Evolutionary conservation across 2,888 invertebrate genomes (phyloP).

Genomic region (Pandemis cinnamomeana): DNA sequence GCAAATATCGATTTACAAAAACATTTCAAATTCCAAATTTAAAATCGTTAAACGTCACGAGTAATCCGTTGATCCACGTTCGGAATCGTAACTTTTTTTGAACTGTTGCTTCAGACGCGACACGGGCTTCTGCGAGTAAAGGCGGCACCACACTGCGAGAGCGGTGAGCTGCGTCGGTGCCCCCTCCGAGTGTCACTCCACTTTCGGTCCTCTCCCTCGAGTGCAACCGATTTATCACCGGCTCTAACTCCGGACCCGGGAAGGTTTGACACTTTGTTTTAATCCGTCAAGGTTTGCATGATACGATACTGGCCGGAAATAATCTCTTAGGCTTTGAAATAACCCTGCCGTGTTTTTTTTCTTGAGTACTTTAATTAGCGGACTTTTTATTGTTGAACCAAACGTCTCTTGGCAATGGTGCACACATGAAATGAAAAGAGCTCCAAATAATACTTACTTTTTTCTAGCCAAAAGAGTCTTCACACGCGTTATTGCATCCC

Average conservation of each 20-base stretch:
- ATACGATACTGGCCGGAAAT: slow-evolving; percentile 2
- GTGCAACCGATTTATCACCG: slow-evolving; percentile 75
- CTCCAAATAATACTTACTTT: too few relatives aligned
- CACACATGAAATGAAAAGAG: too few relatives aligned
- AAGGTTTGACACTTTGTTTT: slow-evolving; percentile 43
- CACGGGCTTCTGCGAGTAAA: slow-evolving; percentile 70
- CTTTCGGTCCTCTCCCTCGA: slow-evolving; percentile 79
- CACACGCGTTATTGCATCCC: too few relatives aligned
- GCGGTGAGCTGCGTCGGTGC: slow-evolving; percentile 62
- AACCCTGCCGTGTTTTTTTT: neutral
- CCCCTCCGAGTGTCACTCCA: slow-evolving; percentile 78
- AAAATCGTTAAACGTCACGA: slow-evolving; percentile 24
- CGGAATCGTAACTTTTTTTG: slow-evolving; percentile 39
- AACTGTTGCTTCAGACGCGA: slow-evolving; percentile 50
- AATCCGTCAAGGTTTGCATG: slow-evolving; percentile 37
- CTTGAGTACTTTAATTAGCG: too few relatives aligned
- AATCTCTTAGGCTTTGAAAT: neutral
- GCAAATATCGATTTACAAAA: slow-evolving; percentile 23
- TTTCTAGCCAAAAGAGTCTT: too few relatives aligned
- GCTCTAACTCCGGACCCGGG: slow-evolving; percentile 42
- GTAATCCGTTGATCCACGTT: slow-evolving; percentile 10
- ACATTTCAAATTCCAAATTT: slow-evolving; percentile 36
- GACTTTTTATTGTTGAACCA: too few relatives aligned
- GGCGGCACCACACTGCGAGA: slow-evolving; percentile 74
- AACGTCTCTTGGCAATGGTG: too few relatives aligned